Conservation (phyloP, 1,140 invertebrate species). For the Orius laevigatus region DNA sequence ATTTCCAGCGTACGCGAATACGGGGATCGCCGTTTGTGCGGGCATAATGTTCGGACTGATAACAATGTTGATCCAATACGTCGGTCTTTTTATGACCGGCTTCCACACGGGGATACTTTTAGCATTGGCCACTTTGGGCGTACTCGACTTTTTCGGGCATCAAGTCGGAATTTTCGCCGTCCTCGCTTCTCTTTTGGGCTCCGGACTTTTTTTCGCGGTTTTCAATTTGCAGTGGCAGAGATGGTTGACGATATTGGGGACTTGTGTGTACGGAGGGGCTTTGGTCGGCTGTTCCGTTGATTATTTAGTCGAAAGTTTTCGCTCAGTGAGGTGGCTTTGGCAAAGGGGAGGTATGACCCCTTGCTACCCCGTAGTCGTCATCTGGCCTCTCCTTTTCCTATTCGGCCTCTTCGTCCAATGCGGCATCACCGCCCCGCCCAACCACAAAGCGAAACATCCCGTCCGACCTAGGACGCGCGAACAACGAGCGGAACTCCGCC, state of each 20-base stretch:
- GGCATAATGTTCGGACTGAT: constrained; percentile 63
- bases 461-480: constrained; percentile 36
- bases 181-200: constrained; percentile 44
- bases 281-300: constrained; percentile 52
- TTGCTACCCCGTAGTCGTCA: constrained; percentile 40
- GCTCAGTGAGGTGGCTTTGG: constrained; percentile 53
- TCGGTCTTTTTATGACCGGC: constrained; percentile 68
- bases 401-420: constrained; percentile 51
- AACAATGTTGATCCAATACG: constrained; percentile 65
- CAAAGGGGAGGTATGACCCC: constrained; percentile 34
- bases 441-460: constrained; percentile 11
- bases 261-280: constrained; percentile 56
- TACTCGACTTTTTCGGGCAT: constrained; percentile 32
- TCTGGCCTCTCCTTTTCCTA: constrained; percentile 53
- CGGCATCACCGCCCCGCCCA: constrained; percentile 39
- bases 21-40: constrained; percentile 51
- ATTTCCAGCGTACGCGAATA: constrained; percentile 53
- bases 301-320: constrained; percentile 57
- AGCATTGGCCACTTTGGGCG: constrained; percentile 38
- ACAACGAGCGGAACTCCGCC: constrained; percentile 54
- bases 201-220: constrained; percentile 50
- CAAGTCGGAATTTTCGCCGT: constrained; percentile 41
- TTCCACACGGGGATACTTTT: constrained; percentile 57
- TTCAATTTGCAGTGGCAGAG: constrained; percentile 58
- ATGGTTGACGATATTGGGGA: constrained; percentile 56